phyloP scores from a whole-genome alignment of 2,113 vertebrate genomes.

The Tragelaphus scriptus region DNA sequence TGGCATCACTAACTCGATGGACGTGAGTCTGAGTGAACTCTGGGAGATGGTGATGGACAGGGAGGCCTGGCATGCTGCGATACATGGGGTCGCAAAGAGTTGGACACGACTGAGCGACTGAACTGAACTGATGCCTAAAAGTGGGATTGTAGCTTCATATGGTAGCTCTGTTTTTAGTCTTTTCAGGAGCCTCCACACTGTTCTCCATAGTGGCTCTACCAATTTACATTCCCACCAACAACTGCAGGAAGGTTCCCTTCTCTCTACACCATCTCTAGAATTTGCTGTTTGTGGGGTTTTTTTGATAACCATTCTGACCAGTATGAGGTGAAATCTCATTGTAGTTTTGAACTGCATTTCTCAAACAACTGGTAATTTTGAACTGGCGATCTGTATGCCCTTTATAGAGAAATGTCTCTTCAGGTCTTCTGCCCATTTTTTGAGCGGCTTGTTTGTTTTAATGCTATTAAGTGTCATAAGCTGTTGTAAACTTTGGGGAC shows the following conservation, averaged over 20 bases:
- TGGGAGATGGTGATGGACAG: too few species aligned
- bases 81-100: too few species aligned
- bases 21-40: too few species aligned
- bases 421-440: background rate
- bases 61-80: too few species aligned
- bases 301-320: background rate
- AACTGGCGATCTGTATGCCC: background rate
- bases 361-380: background rate
- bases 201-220: background rate
- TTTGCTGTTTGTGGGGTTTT: background rate
- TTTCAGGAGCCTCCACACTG: background rate
- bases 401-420: background rate
- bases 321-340: background rate
- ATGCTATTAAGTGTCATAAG: background rate
- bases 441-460: background rate
- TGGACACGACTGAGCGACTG: too few species aligned
- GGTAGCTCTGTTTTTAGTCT: background rate
- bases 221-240: background rate
- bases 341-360: background rate
- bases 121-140: too few species aligned
- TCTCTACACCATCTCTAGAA: background rate
- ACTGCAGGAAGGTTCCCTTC: too few species aligned
- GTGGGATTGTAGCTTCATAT: background rate
- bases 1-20: too few species aligned
- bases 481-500: background rate